phyloP scores from a whole-genome alignment of 2,888 invertebrate genomes.

The Philonicus albiceps region DNA sequence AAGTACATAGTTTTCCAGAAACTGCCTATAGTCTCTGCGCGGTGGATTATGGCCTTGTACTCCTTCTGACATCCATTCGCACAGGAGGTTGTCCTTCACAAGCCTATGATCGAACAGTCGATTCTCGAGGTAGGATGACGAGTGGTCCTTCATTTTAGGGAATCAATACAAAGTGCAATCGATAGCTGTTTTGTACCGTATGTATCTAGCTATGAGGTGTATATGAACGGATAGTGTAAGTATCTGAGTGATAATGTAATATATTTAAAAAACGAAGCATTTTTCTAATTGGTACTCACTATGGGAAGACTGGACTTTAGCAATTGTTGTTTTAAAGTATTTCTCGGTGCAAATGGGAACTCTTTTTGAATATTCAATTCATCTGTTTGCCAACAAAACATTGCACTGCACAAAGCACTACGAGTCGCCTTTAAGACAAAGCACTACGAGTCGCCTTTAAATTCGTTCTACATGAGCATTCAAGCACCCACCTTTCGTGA shows the following conservation, averaged over 20 bases:
- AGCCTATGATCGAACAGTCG: conserved; percentile 61
- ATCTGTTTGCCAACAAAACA: conserved; percentile 60
- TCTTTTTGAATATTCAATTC: conserved; percentile 57
- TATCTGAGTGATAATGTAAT: neutral
- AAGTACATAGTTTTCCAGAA: conserved; percentile 62
- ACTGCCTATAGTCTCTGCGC: conserved; percentile 61
- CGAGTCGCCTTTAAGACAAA: neutral
- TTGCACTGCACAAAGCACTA: conserved; percentile 46
- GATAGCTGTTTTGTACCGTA: neutral
- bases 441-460: neutral
- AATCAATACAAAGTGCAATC: neutral
- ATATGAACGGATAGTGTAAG: neutral
- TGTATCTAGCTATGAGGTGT: conserved; percentile 1
- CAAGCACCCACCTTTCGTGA: neutral
- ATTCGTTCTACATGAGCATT: neutral
- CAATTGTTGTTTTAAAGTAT: conserved; percentile 58
- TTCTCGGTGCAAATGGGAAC: conserved; percentile 53
- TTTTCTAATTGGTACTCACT: conserved; percentile 57
- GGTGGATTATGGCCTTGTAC: conserved; percentile 57
- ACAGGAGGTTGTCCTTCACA: conserved; percentile 60
- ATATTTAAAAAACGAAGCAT: neutral
- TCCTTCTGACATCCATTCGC: conserved; percentile 58
- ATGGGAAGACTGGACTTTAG: conserved; percentile 61
- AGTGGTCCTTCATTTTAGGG: conserved; percentile 54
- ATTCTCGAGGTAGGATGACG: conserved; percentile 59